Base-by-base conservation (phyloP, 2,888 invertebrate species). In the Phragmatobia fuliginosa region DNA sequence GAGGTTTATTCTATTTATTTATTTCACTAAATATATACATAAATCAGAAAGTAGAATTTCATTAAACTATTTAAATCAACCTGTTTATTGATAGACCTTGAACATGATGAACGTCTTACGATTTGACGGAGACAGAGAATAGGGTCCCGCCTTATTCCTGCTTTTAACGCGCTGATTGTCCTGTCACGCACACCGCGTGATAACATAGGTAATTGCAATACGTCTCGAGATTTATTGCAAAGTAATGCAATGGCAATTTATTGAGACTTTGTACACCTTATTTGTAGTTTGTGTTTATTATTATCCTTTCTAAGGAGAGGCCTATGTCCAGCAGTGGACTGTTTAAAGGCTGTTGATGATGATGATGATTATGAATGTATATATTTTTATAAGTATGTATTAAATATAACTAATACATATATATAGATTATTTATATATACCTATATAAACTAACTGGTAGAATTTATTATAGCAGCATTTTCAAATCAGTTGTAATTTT, bases 141-240 rank as follows among this genome's bases (percentile, higher is more conserved):
- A 52, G 16, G 62, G 41, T n/a, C 41, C 61, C 58, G 70, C 66
- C 62, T 66, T 66, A 49, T 66, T 62, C 66, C 41, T 66, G 62
- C 33, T 64, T 61, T 62, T 25, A 62, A 28, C 58, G 56, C 56
- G 25, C 60, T 73, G 68, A 73, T 73, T 74, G 61, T 68, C 61
- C 66, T 62, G 67, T 65, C 72, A 78, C 65, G 49, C 66, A 69
- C 65, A 71, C 67, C 68, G 62, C 72, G 3, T 32, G 69, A 38
- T 67, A 69, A 66, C 59, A 65, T 49, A 36, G 61, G 61, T 70
- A 78, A 75, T 78, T 71, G 66, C 62, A 62, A 76, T 78, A 72
- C 70, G 61, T 72, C 21, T 63, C 32, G 31, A 36, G 67, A 61
- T 61, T 45, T 67, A 65, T 56, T 36, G 56, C 36, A 32, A 33